A percentile compares a stretch with the other conserved stretches of the same genome.
Evolutionary conservation across 2,888 invertebrate species (phyloP).

Genomic region (Argyresthia goedartella): DNA sequence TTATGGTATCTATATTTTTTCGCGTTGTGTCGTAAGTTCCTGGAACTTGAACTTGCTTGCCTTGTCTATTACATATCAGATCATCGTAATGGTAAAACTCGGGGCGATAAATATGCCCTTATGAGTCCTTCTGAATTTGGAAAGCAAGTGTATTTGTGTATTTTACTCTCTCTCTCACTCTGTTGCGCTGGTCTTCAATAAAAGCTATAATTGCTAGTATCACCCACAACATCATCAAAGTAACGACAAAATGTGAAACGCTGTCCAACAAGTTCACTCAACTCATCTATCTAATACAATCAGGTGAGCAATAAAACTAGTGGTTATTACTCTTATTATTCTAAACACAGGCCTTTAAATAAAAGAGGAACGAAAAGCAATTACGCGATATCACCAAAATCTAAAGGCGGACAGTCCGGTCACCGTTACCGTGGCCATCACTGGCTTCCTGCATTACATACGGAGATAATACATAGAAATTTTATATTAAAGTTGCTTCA

Average conservation of each 20-base stretch:
- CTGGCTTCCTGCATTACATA: conserved; percentile 63
- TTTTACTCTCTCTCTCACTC: no score
- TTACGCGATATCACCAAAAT: conserved; percentile 42
- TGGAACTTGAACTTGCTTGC: no score
- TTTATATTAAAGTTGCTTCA: conserved; percentile 67
- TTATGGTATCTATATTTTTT: no score
- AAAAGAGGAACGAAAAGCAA: conserved; percentile 24
- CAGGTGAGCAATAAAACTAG: conserved; percentile 11
- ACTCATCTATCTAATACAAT: conserved; percentile 5
- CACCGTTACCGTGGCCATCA: conserved; percentile 64
- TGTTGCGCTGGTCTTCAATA: no score
- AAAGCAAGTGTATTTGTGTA: no score
- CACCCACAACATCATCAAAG: neutral
- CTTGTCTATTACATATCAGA: no score
- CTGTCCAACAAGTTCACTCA: neutral
- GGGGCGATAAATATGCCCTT: no score
- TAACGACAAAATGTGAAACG: no score
- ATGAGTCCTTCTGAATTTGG: no score
- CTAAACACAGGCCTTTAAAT: conserved; percentile 9
- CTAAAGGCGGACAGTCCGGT: conserved; percentile 26
- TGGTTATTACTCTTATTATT: conserved; percentile 9
- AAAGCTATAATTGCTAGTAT: no score
- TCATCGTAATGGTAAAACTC: no score
- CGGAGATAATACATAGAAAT: conserved; percentile 69
- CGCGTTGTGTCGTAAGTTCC: no score